Evolutionary conservation across 2,113 vertebrate species (phyloP).

Genomic region (Actenoides lindsayi): DNA sequence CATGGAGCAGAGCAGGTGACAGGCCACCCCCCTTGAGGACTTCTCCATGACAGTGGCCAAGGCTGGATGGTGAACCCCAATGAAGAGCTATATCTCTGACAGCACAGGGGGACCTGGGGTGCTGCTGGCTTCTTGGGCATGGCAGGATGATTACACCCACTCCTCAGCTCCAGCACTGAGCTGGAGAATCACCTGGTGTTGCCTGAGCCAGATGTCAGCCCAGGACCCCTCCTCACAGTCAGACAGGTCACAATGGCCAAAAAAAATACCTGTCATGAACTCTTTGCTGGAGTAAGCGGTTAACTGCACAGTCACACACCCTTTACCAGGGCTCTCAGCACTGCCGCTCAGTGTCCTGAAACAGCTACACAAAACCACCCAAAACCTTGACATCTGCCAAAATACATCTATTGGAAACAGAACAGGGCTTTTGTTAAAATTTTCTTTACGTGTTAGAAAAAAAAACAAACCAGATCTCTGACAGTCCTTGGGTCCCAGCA

Average conservation of each 20-base stretch:
- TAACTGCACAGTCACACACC: background rate
- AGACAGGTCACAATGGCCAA: background rate
- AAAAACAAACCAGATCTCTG: background rate
- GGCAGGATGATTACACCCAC: rapidly evolving
- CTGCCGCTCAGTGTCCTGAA: background rate
- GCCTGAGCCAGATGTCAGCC: background rate
- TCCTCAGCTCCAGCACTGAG: background rate
- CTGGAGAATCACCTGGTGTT: background rate
- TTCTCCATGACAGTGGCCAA: background rate
- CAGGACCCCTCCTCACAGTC: background rate
- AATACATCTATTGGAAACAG: background rate
- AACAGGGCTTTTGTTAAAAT: background rate
- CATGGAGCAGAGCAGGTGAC: background rate
- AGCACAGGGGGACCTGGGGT: background rate
- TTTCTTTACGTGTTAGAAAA: background rate
- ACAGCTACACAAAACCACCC: background rate
- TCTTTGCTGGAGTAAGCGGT: background rate
- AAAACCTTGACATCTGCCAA: background rate
- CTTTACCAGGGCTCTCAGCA: background rate
- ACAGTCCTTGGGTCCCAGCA: background rate
- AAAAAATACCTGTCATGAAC: background rate
- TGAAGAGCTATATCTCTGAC: background rate
- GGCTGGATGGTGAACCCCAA: background rate
- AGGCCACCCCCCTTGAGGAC: rapidly evolving
- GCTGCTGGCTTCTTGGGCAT: background rate